Conservation (phyloP, 2,888 invertebrate genomes). For the Lasioglossum zephyrum region DNA sequence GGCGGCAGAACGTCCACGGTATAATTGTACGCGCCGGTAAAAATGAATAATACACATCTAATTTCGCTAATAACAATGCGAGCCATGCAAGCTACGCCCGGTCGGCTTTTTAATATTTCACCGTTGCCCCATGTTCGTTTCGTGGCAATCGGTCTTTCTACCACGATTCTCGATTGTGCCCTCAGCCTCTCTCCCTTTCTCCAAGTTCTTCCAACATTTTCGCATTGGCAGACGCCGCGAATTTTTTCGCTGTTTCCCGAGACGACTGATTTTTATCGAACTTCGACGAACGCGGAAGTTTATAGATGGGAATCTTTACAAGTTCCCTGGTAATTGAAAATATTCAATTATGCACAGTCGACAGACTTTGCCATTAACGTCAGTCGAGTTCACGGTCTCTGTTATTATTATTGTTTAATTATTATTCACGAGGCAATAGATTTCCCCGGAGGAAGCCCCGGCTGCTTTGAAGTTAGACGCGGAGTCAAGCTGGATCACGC, state of each 20-base stretch:
- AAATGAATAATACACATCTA: slow-evolving; percentile 61
- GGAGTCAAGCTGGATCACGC: not conserved
- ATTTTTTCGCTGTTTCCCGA: not conserved
- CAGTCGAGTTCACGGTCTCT: not conserved
- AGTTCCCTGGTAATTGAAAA: not conserved
- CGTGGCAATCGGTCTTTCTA: not conserved
- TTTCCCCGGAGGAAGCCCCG: not conserved
- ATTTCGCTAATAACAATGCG: slow-evolving; percentile 54
- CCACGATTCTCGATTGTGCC: slow-evolving; percentile 12
- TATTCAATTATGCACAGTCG: not conserved
- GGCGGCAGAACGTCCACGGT: slow-evolving; percentile 24
- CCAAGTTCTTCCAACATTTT: not conserved
- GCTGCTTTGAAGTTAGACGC: slow-evolving; percentile 5
- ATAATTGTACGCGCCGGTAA: slow-evolving; percentile 50
- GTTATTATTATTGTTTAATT: slow-evolving; percentile 10
- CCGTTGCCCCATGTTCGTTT: slow-evolving; percentile 3
- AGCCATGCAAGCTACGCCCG: not conserved
- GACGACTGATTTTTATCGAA: not conserved
- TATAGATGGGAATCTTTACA: not conserved
- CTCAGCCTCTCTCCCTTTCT: not conserved
- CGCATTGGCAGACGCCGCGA: not conserved
- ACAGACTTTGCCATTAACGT: not conserved
- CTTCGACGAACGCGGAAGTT: not conserved
- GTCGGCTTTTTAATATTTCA: slow-evolving; percentile 31
- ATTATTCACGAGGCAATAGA: slow-evolving; percentile 14